Base-by-base conservation (phyloP, 2,888 invertebrate species). In the Hesperia comma region DNA sequence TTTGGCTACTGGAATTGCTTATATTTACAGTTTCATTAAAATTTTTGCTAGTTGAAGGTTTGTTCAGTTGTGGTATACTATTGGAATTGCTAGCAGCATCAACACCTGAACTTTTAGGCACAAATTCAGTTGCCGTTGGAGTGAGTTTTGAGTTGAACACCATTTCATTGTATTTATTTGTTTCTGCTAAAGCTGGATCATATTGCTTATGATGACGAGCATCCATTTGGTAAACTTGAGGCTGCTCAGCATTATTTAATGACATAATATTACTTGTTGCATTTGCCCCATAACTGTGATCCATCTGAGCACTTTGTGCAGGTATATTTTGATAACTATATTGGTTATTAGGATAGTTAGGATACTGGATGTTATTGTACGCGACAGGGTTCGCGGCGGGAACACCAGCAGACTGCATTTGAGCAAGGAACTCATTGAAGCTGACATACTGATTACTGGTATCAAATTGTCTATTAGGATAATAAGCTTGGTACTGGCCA, bases 61-160 rank as follows among this genome's bases (percentile, higher is more conserved):
- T 46, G 14, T 21, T 61, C 46, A 46, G 60, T 15, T 61, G 60
- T 19, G 46, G 17, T 77, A 66, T 69, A 68, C 54, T 67, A 74
- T 79, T 75, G 74, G 79, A 80, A 69, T 67, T 77, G 72, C 80
- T 83, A 61, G 75, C 17, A 26, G 37, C 73, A 63, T 67, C 67
- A 60, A 75, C 71, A 43, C 75, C 68, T 56, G 81, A 76, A 73
- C 77, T 75, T 80, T 92, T 93, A 67, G 94, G 94, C 71, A 94
- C 88, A 88, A 94, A 94, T 81, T 94, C 94, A 69, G 85, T 91
- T 19, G 94, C 94, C 54, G 93, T 93, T 14, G 94, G 85, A 66
- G 94, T 94, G 51, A 94, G 84, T 74, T 92, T 94, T 43, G 94
- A 94, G 72, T 87, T 88, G 61, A 85, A 80, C 70, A 88, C 83